Base-by-base conservation (phyloP, 2,888 invertebrate genomes). In the Perdita meconis region DNA sequence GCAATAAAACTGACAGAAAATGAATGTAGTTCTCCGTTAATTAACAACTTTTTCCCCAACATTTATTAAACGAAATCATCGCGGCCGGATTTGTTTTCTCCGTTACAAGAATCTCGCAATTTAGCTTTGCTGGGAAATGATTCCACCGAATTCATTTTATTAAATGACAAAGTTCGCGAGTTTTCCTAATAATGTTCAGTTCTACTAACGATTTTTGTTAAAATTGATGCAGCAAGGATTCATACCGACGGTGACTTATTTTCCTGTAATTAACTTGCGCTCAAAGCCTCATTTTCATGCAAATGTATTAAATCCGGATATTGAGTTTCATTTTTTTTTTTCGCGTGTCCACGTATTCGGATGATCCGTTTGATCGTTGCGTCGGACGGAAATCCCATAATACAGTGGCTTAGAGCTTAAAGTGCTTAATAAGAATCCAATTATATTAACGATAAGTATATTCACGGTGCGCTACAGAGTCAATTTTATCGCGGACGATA, bases 381-480 rank as follows among this genome's bases (percentile, higher is more conserved):
- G n/a, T 19, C 44, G 8, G n/a, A n/a, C n/a, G n/a, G n/a, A 73
- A 65, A 73, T 75, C 65, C 65, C 47, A 42, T 47, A 34, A 12
- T 19, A 34, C 47, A 26, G 38, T 34, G 42, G 44, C 44, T 81
- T 63, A 69, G 60, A 55, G 22, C 24, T 64, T 38, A 60, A 69
- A 78, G 63, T 73, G 66, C 63, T 73, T 78, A 72, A 78, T 73
- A 81, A 69, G 67, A 63, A 68, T 57, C 57, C 60, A 67, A 82
- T 81, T 78, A 82, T 57, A 44, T 57, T 61, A 57, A 76, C 75
- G 75, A 66, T 53, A 76, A 70, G 72, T 59, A 64, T 53, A 40
- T 64, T 71, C 38, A 50, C 55, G 73, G 57, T 51, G 56, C 40
- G 59, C 73, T 13, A 13, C n/a, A 13, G 38, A 22, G 61, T 36